Conservation (phyloP, 2,797 vertebrate genomes). For the Gallinago solitaria region DNA sequence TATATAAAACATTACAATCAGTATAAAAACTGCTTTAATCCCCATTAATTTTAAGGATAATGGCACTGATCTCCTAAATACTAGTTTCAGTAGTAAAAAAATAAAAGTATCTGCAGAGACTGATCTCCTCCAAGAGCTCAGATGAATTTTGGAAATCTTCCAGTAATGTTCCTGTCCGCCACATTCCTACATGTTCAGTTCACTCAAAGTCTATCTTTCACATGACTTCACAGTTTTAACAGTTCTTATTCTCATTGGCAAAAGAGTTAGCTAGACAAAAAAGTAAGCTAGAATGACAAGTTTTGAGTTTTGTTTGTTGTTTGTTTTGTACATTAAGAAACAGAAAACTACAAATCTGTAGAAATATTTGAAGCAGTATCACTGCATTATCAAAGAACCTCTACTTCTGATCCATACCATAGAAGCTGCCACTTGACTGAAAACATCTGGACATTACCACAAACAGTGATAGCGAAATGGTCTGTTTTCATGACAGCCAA, state of each 20-base stretch:
- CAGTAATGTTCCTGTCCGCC: neutral
- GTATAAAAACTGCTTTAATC: neutral
- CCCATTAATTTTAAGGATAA: neutral
- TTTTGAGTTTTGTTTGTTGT: neutral
- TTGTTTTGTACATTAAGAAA: neutral
- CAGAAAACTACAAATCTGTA: neutral
- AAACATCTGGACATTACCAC: neutral
- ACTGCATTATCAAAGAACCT: neutral
- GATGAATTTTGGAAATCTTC: neutral
- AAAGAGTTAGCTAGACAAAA: neutral
- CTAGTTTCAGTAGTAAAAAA: neutral
- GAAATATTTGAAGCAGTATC: neutral
- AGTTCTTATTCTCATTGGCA: neutral
- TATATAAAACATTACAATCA: neutral
- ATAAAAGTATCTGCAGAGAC: neutral
- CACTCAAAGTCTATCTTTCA: neutral
- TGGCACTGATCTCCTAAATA: neutral
- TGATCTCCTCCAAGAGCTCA: rapidly evolving
- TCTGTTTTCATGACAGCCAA: neutral
- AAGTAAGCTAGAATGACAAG: neutral
- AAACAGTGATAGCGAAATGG: neutral
- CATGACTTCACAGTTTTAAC: neutral
- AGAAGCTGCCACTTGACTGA: neutral
- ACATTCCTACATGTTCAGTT: neutral
- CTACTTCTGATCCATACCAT: neutral